These are phyloP conservation scores for Grapholita molesta DNA, from an alignment of 1,140 invertebrate species.

Conservation along the genomic window DNA sequence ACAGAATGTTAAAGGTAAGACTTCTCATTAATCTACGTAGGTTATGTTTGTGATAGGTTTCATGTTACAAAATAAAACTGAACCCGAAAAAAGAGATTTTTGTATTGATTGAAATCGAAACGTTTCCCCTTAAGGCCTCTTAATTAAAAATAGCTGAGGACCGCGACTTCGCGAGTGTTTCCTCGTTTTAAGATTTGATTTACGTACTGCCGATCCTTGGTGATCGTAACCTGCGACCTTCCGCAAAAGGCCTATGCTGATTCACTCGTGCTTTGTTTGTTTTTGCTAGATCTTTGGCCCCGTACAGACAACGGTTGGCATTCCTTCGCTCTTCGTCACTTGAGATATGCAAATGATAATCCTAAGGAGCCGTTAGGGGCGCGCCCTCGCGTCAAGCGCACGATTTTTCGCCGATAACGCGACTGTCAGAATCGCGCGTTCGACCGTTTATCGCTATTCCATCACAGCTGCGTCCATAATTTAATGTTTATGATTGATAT, in stretches of 20 bases:
- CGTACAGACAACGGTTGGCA: slow-evolving; percentile 27
- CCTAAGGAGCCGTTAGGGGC: slow-evolving; percentile 47
- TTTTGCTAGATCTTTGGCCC: slow-evolving; percentile 21
- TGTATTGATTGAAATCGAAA: not conserved
- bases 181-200: slow-evolving; percentile 55
- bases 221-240: slow-evolving; percentile 54
- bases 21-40: too few relatives aligned
- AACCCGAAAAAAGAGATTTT: not conserved
- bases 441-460: slow-evolving; percentile 7
- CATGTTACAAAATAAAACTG: not conserved
- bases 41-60: too few relatives aligned
- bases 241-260: slow-evolving; percentile 49
- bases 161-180: slow-evolving; percentile 33
- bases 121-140: slow-evolving; percentile 40
- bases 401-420: slow-evolving; percentile 36
- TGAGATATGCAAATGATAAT: slow-evolving; percentile 61
- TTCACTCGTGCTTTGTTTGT: slow-evolving; percentile 48
- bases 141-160: slow-evolving; percentile 50
- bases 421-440: slow-evolving; percentile 16
- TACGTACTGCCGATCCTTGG: slow-evolving; percentile 46
- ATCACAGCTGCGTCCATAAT: not conserved
- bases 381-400: slow-evolving; percentile 29
- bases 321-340: slow-evolving; percentile 51
- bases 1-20: too few relatives aligned
- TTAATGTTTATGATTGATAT: not conserved